phyloP scores from a whole-genome alignment of 2,113 vertebrate species.

The Odobenus rosmarus region DNA sequence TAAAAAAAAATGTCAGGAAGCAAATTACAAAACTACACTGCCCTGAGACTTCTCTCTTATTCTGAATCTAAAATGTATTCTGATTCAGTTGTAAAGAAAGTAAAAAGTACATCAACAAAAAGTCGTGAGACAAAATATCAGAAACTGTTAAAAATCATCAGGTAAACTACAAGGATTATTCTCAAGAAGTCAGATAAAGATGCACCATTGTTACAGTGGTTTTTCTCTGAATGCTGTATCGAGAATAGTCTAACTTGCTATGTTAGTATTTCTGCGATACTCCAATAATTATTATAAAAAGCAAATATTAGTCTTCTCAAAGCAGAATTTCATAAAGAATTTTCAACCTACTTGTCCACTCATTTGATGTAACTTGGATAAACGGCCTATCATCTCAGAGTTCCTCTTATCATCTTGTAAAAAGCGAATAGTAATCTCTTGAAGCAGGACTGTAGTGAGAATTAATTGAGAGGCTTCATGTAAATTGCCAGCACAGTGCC shows the following conservation, averaged over 20 bases:
- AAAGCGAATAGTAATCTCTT: background rate
- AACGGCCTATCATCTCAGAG: background rate
- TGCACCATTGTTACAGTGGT: background rate
- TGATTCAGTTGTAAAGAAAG: background rate
- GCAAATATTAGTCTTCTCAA: background rate
- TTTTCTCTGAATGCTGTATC: background rate
- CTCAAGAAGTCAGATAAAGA: slow-evolving; percentile 41
- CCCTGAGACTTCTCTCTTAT: background rate
- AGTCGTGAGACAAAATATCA: background rate
- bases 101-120: background rate
- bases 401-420: background rate
- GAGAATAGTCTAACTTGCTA: background rate
- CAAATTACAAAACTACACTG: background rate
- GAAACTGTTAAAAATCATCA: background rate
- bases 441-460: background rate
- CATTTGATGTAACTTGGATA: slow-evolving; percentile 26
- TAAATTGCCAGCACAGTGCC: background rate
- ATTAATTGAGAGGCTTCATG: slow-evolving; percentile 2
- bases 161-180: slow-evolving; percentile 3
- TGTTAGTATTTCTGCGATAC: background rate
- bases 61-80: background rate
- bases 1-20: slow-evolving; percentile 4
- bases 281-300: background rate
- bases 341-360: background rate
- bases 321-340: slow-evolving; percentile 48